Conservation (phyloP, 2,797 vertebrate genomes). For the Lacerta viridis region DNA sequence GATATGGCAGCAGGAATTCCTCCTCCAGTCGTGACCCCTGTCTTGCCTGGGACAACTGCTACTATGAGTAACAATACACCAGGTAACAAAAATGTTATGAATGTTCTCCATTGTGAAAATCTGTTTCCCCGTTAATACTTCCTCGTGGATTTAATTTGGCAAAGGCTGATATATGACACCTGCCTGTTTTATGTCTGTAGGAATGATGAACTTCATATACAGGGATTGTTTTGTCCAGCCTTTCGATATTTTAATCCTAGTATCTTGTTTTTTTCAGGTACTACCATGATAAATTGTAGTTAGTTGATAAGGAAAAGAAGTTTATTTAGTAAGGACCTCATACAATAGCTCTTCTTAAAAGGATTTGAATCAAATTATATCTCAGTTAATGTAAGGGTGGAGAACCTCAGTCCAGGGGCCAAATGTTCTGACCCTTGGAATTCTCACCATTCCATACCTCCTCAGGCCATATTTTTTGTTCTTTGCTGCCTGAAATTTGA, state of each 20-base stretch:
- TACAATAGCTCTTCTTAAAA: neutral
- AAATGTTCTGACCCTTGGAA: neutral
- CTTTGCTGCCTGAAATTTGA: too few species aligned
- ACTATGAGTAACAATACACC: conserved; percentile 95
- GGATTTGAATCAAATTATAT: neutral
- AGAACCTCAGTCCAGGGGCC: too few species aligned
- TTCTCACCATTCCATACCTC: too few species aligned
- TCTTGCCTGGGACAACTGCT: conserved; percentile 89
- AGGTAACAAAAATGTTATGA: conserved; percentile 80
- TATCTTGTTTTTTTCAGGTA: neutral
- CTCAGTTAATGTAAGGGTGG: neutral
- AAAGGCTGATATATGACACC: neutral
- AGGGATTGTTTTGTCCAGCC: neutral
- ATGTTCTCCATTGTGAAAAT: neutral
- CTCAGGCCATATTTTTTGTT: too few species aligned
- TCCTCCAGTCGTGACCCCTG: conserved; percentile 92
- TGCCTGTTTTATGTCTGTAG: neutral
- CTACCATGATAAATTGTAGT: neutral
- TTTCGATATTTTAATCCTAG: neutral
- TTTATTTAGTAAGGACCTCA: neutral
- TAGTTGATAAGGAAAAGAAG: neutral
- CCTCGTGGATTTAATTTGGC: neutral
- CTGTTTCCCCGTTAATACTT: neutral
- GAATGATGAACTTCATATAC: neutral
- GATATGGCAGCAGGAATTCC: conserved; percentile 98